A percentile compares a stretch with the other conserved stretches of the same genome.
Conservation (phyloP, 2,113 vertebrate genomes). For the Nerophis lumbriciformis region DNA sequence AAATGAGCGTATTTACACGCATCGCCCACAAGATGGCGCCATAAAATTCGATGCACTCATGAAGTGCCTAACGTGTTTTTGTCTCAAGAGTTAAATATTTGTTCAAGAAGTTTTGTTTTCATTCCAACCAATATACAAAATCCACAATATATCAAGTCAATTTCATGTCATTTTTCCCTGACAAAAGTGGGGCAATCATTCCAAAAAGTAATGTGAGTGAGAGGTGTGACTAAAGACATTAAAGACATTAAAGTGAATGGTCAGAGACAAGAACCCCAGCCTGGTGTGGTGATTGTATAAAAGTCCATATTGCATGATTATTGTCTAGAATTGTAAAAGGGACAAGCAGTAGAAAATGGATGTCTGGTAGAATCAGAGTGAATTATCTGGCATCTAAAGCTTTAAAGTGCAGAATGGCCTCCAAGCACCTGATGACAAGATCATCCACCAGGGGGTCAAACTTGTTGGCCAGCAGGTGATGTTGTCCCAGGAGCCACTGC, state of each 20-base stretch:
- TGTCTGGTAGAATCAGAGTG: too few relatives aligned
- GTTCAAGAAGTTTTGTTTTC: too few relatives aligned
- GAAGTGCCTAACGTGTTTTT: too few relatives aligned
- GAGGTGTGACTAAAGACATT: neutral
- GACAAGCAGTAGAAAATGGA: too few relatives aligned
- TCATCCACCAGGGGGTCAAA: slow-evolving; percentile 83
- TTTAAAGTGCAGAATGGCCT: slow-evolving; percentile 76
- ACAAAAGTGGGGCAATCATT: neutral
- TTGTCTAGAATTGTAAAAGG: too few relatives aligned
- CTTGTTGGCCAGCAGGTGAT: slow-evolving; percentile 89
- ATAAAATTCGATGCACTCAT: slow-evolving; percentile 10
- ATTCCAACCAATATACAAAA: too few relatives aligned
- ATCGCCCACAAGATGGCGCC: slow-evolving; percentile 18
- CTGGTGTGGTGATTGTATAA: neutral
- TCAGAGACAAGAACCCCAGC: neutral
- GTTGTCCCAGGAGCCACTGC: slow-evolving; percentile 77
- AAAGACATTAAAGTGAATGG: neutral
- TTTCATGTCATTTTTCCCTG: neutral
- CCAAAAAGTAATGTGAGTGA: neutral
- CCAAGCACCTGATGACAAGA: slow-evolving; percentile 77
- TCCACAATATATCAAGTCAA: too few relatives aligned
- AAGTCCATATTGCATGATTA: too few relatives aligned
- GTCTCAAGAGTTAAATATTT: too few relatives aligned
- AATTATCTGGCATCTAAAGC: slow-evolving; percentile 47
- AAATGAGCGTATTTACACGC: too few relatives aligned